Evolutionary conservation across 2,888 invertebrate species (phyloP), one percentile per base, ranked within the genome.

Genomic region (Doris montereyensis): DNA sequence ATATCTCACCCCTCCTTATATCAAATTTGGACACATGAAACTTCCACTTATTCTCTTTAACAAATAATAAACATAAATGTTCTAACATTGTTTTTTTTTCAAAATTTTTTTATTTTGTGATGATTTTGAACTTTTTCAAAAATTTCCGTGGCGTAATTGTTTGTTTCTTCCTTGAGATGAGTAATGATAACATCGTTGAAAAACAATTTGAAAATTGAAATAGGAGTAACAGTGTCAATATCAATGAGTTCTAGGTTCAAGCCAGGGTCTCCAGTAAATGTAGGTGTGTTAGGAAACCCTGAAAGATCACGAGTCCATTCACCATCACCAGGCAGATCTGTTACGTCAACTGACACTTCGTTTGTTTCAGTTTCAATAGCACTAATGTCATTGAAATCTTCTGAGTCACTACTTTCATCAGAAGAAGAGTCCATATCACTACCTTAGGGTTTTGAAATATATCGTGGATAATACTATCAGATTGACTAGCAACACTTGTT

Each of bases 111-210:
- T n/a, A n/a, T n/a, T n/a, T n/a, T n/a, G n/a, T n/a, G n/a, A n/a
- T n/a, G n/a, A n/a, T n/a, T n/a, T n/a, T n/a, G n/a, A n/a, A n/a
- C n/a, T n/a, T n/a, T n/a, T n/a, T n/a, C n/a, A n/a, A n/a, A n/a
- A n/a, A n/a, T n/a, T n/a, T 72, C 10, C 10, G 72, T 28, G 3
- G 72, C 52, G 26, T 72, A 72, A 13, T 26, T 21, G 52, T 72
- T 72, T 1, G 72, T 72, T 2, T 72, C 72, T 24, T 35, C 41
- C 17, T 72, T 72, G 3, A 72, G n/a, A 1, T 21, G 21, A 4
- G 1, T 35, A 2, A 72, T 26, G 24, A 72, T 72, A 3, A 1
- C 4, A 30, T 72, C 41, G 26, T 72, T 57, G 2, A 72, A 3
- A 5, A 72, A 8, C 2, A 72, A 28, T 3, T 52, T 35, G 72